Percentiles rank a stretch among this genome's conserved stretches.
Conservation (phyloP, 2,888 invertebrate genomes). For the Plebejus anna region DNA sequence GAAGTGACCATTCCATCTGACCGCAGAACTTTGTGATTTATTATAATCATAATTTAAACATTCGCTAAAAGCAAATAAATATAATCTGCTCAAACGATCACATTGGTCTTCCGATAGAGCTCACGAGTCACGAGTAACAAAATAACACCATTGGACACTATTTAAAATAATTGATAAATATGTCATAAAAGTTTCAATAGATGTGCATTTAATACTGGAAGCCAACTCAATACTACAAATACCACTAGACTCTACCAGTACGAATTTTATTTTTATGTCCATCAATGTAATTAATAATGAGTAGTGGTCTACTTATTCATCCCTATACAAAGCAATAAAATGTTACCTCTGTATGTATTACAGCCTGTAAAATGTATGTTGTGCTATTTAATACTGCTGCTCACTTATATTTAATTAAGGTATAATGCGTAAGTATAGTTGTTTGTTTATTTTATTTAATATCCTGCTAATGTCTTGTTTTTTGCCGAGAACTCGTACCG, state of each 20-base stretch:
- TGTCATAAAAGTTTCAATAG: background rate
- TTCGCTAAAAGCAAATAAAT: conserved; percentile 25
- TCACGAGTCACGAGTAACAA: conserved; percentile 48
- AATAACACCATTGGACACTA: conserved; percentile 31
- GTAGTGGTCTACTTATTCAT: background rate
- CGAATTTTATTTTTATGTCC: background rate
- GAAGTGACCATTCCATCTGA: conserved; percentile 36
- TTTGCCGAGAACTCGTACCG: background rate
- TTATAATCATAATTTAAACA: conserved; percentile 26
- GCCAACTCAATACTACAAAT: background rate
- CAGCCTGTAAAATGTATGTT: conserved; percentile 17
- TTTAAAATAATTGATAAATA: background rate
- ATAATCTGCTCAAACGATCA: conserved; percentile 44
- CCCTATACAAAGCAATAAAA: conserved; percentile 10
- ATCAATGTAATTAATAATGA: background rate
- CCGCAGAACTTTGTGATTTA: conserved; percentile 29
- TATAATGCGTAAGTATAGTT: background rate
- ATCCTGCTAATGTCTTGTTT: background rate
- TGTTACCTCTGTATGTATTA: conserved; percentile 20
- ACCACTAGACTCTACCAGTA: background rate
- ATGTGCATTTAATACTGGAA: conserved; percentile 15
- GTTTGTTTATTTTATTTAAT: background rate
- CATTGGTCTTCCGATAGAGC: conserved; percentile 67
- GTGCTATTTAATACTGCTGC: conserved; percentile 26
- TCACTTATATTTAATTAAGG: conserved; percentile 27